These are phyloP conservation scores for Cryptoprocta ferox DNA, from an alignment of 2,797 vertebrate species.

Conservation along the genomic window DNA sequence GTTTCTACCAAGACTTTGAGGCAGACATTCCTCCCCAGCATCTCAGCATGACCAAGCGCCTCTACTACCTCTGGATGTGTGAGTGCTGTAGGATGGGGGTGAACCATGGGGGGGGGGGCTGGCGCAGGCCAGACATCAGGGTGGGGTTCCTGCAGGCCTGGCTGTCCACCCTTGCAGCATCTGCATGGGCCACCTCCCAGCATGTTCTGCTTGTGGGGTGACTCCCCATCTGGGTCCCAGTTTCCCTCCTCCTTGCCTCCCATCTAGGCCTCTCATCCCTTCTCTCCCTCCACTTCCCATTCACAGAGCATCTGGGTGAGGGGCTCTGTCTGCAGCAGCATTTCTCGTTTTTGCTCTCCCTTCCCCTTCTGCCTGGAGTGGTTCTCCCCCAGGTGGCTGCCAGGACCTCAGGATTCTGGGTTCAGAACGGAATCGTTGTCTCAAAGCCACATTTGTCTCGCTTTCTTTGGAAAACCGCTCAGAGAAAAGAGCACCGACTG, in stretches of 20 bases:
- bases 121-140: background rate
- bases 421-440: background rate
- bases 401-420: conserved; percentile 7
- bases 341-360: background rate
- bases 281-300: background rate
- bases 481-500: conserved; percentile 11
- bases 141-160: background rate
- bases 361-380: background rate
- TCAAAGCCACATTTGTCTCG: conserved; percentile 27
- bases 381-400: background rate
- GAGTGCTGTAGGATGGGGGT: conserved; percentile 83
- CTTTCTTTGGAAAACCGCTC: conserved; percentile 11
- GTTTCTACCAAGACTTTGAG: conserved; percentile 99
- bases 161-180: background rate
- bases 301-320: background rate
- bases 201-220: background rate
- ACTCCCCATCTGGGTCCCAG: background rate
- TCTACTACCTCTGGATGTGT: conserved; percentile 99
- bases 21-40: conserved; percentile 97
- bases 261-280: background rate
- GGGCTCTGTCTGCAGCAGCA: background rate
- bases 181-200: background rate
- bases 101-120: rapidly evolving
- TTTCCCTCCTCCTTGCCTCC: background rate
- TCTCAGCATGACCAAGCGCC: conserved; percentile 94